phyloP scores from a whole-genome alignment of 2,113 vertebrate genomes.

The Desmodus rotundus region DNA sequence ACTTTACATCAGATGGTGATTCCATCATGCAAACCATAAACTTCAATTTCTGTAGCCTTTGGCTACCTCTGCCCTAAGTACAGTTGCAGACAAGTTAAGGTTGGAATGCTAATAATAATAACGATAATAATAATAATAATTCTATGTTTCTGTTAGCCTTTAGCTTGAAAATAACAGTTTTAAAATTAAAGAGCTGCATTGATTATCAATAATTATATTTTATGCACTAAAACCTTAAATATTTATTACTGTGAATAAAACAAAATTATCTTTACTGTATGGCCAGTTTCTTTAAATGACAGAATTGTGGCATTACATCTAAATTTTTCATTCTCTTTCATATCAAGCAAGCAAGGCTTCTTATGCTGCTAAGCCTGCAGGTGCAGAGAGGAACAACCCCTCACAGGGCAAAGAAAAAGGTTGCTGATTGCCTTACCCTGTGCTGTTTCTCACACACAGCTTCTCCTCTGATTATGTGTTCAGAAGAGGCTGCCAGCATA shows the following conservation, averaged over 20 bases:
- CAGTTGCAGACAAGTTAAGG: background rate
- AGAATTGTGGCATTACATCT: constrained; percentile 11
- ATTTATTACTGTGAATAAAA: constrained; percentile 56
- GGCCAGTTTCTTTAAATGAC: background rate
- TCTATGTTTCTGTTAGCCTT: background rate
- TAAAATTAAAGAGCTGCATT: constrained; percentile 33
- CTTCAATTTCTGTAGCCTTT: constrained; percentile 2
- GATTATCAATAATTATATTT: constrained; percentile 13
- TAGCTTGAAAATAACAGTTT: constrained; percentile 44
- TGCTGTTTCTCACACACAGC: background rate
- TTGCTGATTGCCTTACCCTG: too few relatives aligned
- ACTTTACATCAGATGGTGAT: background rate
- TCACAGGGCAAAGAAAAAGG: background rate
- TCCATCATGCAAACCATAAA: background rate
- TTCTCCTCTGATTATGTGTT: background rate
- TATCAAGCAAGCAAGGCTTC: background rate
- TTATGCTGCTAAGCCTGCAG: constrained; percentile 41
- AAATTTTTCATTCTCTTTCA: background rate
- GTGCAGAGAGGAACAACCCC: background rate
- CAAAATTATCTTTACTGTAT: background rate
- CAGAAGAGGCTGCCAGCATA: background rate
- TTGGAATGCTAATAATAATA: constrained; percentile 15
- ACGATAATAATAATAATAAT: background rate
- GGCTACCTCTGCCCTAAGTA: background rate
- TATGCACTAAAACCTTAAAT: constrained; percentile 30